These are phyloP conservation scores for Lithophane ornitopus DNA, from an alignment of 2,888 invertebrate genomes.

Conservation along the genomic window DNA sequence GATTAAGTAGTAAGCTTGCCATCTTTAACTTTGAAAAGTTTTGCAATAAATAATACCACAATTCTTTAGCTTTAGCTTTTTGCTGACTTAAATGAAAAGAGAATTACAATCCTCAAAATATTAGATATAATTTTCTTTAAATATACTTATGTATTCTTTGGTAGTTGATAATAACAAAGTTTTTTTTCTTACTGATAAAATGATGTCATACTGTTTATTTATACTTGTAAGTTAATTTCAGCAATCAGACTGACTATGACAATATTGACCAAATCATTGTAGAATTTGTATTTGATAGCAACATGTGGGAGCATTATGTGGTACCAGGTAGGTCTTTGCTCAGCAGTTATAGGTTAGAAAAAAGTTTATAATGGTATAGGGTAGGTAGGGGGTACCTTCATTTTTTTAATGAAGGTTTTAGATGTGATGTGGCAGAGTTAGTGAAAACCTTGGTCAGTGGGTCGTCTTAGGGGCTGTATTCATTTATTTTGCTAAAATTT, in stretches of 20 bases:
- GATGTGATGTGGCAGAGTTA: not conserved
- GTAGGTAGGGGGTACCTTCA: not conserved
- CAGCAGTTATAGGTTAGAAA: not conserved
- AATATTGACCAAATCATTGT: not conserved
- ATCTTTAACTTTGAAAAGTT: not conserved
- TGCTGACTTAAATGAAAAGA: not conserved
- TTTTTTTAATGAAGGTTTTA: not conserved
- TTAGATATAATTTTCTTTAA: constrained; percentile 4
- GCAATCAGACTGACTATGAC: not conserved
- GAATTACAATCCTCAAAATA: not conserved
- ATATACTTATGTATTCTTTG: not conserved
- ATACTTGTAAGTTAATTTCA: constrained; percentile 9
- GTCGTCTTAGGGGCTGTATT: too few relatives aligned
- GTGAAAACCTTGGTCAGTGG: not conserved
- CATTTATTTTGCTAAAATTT: not conserved
- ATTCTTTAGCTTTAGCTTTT: too few relatives aligned
- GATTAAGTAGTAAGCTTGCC: too few relatives aligned
- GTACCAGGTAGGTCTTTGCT: not conserved
- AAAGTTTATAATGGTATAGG: not conserved
- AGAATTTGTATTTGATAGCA: not conserved
- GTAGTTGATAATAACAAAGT: not conserved
- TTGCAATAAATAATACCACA: not conserved
- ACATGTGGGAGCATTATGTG: not conserved
- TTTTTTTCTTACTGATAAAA: constrained; percentile 24
- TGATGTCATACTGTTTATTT: constrained; percentile 23